Base-by-base conservation (phyloP, 2,113 vertebrate species). In the Scartelaos histophorus region DNA sequence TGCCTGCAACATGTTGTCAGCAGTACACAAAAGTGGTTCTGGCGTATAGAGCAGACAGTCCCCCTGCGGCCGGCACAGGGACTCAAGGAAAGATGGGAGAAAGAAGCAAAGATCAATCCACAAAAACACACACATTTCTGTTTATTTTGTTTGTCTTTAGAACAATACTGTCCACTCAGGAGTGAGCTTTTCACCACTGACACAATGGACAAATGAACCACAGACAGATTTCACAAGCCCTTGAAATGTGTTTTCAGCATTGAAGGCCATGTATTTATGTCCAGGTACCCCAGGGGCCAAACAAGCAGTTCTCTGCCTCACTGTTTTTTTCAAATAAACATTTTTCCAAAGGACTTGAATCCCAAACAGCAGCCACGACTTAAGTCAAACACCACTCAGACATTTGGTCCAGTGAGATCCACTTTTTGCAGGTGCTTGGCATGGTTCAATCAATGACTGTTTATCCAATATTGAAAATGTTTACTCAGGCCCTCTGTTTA, bases 1-100 rank as follows among this genome's bases (percentile, higher is more conserved):
- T 92, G 90, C 89, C 83, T n/a, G 86, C 91, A 92, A 90, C 85
- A 92, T 92, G 90, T 89, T 90, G 84, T 86, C 81, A 85, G 64
- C 82, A 78, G 82, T 64, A 66, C 71, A 67, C 68, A 69, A 71
- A 69, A 73, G 62, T 46, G 0, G 71, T 47, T 66, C 70, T 69
- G 13, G 49, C 67, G 70, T 46, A 64, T 70, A 70, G 70, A 73
- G 56, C 67, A 71, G 82, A 38, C 68, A 79, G 61, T 43, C 61
- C 71, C 70, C 70, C 51, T 61, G 45, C 78, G 67, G 71, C 71
- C 56, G 25, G 76, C 68, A 69, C 71, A 54, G 64, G 77, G 72
- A 80, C 46, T 49, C 71, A 74, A 70, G 65, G 58, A 78, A 49
- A 38, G 73, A 81, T 78, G 75, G 79, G n/a, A n/a, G n/a, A 54